Evolutionary conservation across 2,113 vertebrate genomes (phyloP), one percentile per base, ranked within the genome.

Genomic region (Herpetotheres cachinnans): DNA sequence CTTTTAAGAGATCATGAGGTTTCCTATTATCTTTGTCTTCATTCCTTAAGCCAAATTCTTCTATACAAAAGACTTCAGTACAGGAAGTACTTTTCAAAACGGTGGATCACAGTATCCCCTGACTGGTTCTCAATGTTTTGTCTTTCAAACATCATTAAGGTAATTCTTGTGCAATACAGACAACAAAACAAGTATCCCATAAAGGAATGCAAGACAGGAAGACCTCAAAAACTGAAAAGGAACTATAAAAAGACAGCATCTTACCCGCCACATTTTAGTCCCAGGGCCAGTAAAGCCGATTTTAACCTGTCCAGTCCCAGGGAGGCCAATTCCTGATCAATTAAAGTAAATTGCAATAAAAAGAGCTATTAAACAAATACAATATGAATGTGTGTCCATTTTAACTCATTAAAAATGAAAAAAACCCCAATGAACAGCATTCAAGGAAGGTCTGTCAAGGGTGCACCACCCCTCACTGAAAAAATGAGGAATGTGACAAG

Each of bases 181-280:
- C 0, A 2, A n/a, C 17, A 32, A 66, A 79, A 73, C 11, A 79
- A 42, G 30, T 8, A 65, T 9, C 30, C 65, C 65, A 38, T 3
- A 73, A 49, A 36, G 65, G 86, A 67, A 25, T 3, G 21, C 4
- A 40, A 82, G 42, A 42, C 16, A 80, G 46, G 11, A 63, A 70
- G 24, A 79, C 11, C n/a, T 63, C 67, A 54, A 92, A 30, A 87
- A 30, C 10, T 17, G 59, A 46, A 80, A 61, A 58, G 47, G 16
- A 93, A 27, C 34, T 59, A 10, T 29, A 38, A 44, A 76, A 93
- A 93, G 63, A 61, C 2, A 72, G 54, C 16, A 40, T 49, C 99
- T 99, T 97, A 99, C 99, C 99, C 99, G 10, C 99, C 99, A 95
- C 99, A 99, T 93, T 99, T 99, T 44, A 99, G 98, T 32, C 99